Conservation (phyloP, 2,888 invertebrate genomes). For the Perithous albicinctus region DNA sequence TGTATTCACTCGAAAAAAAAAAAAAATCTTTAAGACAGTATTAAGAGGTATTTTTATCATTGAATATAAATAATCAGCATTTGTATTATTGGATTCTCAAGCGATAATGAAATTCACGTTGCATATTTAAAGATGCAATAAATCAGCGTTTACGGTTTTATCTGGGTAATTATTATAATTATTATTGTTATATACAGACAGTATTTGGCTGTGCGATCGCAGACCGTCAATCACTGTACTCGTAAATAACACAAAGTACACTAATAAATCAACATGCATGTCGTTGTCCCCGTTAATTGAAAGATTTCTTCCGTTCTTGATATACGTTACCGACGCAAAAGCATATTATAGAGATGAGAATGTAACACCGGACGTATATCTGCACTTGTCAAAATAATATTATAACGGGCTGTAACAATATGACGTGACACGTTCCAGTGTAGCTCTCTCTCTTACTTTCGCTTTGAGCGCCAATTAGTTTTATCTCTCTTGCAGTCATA, state of each 20-base stretch:
- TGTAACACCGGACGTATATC: background rate
- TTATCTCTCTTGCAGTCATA: no score
- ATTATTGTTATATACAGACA: background rate
- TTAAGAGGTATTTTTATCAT: background rate
- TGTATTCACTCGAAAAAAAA: background rate
- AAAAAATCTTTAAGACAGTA: no score
- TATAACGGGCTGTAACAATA: no score
- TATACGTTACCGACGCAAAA: background rate
- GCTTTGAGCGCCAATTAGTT: no score
- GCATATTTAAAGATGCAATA: background rate
- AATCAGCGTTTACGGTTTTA: background rate
- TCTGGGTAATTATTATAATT: background rate
- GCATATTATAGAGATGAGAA: background rate
- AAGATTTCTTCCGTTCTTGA: background rate
- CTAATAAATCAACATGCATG: no score
- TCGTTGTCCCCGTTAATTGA: background rate
- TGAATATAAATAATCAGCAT: background rate
- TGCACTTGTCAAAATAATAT: background rate
- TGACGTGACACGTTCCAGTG: no score
- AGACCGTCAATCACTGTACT: background rate
- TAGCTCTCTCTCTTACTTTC: no score
- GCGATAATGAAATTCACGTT: background rate
- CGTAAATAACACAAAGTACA: background rate
- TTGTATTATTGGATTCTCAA: background rate
- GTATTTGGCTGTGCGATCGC: background rate